phyloP scores from a whole-genome alignment of 2,113 vertebrate genomes.

The Myanophis thanlyinensis region DNA sequence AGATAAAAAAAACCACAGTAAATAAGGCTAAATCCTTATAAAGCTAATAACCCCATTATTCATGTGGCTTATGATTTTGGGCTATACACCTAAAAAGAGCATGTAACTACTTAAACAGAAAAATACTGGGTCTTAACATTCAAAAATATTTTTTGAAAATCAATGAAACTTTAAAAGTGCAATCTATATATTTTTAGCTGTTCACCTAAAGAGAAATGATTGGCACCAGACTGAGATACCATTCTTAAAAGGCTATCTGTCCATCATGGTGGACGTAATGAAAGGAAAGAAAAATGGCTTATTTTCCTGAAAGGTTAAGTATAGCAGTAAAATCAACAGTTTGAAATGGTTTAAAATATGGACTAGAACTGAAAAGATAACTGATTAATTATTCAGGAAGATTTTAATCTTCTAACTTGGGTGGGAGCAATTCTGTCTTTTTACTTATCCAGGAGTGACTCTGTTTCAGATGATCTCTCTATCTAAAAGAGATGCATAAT shows the following conservation, averaged over 20 bases:
- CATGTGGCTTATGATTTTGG: not conserved
- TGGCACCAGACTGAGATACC: not conserved
- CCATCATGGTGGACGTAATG: not conserved
- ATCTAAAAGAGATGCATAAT: not conserved
- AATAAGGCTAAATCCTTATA: not conserved
- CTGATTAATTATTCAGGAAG: not conserved
- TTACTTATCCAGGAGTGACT: not conserved
- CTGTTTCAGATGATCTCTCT: not conserved
- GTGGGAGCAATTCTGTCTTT: not conserved
- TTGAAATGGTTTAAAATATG: not conserved
- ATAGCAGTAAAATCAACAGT: not conserved
- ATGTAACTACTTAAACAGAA: not conserved
- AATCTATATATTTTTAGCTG: not conserved
- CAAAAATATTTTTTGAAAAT: not conserved
- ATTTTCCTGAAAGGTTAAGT: not conserved
- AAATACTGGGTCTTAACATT: not conserved
- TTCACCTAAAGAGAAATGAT: not conserved
- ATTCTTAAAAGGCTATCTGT: not conserved
- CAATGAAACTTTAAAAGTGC: not conserved
- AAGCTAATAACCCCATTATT: not conserved
- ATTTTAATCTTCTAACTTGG: not conserved
- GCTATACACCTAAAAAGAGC: not conserved
- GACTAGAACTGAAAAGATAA: not conserved
- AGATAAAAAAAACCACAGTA: not conserved
- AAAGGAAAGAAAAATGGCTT: not conserved